Evolutionary conservation across 1,140 invertebrate species (phyloP).

Genomic region (Trissolcus basalis): DNA sequence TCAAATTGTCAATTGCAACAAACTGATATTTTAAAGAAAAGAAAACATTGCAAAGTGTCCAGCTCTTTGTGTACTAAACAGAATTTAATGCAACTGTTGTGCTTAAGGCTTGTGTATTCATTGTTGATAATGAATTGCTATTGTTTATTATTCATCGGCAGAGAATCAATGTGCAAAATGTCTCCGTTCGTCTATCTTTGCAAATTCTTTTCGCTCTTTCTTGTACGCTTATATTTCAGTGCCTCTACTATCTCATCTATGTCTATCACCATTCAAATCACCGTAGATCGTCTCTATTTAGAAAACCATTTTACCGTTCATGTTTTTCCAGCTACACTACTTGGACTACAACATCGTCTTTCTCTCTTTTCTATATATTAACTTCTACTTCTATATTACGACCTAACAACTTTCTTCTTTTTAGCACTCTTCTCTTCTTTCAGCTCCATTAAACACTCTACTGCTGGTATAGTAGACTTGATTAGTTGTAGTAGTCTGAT

Average conservation of each 20-base stretch:
- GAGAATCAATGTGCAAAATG: slow-evolving; percentile 39
- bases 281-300: slow-evolving; percentile 49
- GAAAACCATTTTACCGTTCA: slow-evolving; percentile 54
- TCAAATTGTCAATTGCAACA: neutral
- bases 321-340: slow-evolving; percentile 57
- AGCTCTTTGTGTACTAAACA: slow-evolving; percentile 4
- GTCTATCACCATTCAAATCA: slow-evolving; percentile 48
- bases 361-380: slow-evolving; percentile 44
- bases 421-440: slow-evolving; percentile 49
- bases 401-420: slow-evolving; percentile 50
- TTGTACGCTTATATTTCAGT: slow-evolving; percentile 62
- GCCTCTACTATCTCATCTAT: slow-evolving; percentile 52
- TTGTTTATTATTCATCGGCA: slow-evolving; percentile 17
- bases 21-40: neutral
- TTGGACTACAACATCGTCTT: slow-evolving; percentile 37
- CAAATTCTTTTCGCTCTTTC: slow-evolving; percentile 38
- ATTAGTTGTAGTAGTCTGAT: neutral
- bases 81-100: slow-evolving; percentile 1
- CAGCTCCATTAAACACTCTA: slow-evolving; percentile 47
- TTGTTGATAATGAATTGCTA: slow-evolving; percentile 15
- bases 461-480: slow-evolving; percentile 38
- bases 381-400: slow-evolving; percentile 43
- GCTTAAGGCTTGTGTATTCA: slow-evolving; percentile 23
- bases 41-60: slow-evolving; percentile 6
- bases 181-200: slow-evolving; percentile 40